Evolutionary conservation across 2,797 vertebrate genomes (phyloP).

Genomic region (Nyctalus aviator): DNA sequence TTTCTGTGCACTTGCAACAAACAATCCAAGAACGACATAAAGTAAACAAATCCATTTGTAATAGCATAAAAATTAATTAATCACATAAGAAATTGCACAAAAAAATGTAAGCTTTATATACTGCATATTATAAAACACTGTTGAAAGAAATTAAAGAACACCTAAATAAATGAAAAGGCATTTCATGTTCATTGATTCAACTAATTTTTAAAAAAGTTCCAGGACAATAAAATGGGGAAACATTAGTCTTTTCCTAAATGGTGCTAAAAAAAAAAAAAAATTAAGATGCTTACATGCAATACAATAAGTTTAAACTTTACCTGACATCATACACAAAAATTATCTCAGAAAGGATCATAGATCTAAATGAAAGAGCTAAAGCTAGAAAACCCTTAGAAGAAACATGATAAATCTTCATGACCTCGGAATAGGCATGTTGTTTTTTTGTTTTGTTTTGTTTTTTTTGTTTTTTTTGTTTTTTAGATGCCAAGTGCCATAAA

Average conservation of each 20-base stretch:
- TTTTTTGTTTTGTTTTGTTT: too few relatives aligned
- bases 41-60: not conserved
- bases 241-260: not conserved
- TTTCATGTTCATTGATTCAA: not conserved
- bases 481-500: not conserved
- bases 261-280: not conserved
- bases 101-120: not conserved
- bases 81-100: not conserved
- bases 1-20: not conserved
- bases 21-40: not conserved
- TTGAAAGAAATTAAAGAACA: not conserved
- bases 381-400: not conserved
- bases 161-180: not conserved
- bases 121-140: not conserved
- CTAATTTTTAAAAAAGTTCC: not conserved
- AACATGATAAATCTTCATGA: not conserved
- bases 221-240: not conserved
- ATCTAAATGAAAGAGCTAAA: not conserved
- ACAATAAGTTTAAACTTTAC: not conserved
- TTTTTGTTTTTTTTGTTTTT: not conserved
- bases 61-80: not conserved
- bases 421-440: not conserved
- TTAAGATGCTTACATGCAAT: not conserved
- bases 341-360: not conserved
- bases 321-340: not conserved